Evolutionary conservation across 2,888 invertebrate genomes (phyloP), one percentile per base, ranked within the genome.

Genomic region (Timandra comae): DNA sequence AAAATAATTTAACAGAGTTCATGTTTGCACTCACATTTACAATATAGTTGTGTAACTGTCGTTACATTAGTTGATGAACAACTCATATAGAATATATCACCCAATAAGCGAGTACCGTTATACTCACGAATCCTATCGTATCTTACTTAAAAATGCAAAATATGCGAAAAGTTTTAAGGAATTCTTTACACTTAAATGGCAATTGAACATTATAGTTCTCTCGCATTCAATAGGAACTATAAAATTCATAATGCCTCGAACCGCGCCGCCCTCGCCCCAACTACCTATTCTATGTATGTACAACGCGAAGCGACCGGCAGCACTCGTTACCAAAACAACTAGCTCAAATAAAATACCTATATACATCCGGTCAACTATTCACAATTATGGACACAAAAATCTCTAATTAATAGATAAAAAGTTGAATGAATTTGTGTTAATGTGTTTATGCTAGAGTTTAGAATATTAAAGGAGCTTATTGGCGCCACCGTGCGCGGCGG

Each of bases 1-100:
- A 86, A 86, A 86, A 86, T 86, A 86, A 86, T 86, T 86, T 86
- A 86, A 86, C 82, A 78, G 79, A 80, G 79, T 85, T 78, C 82
- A 80, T 80, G 79, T 84, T 84, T 81, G 81, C 82, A 82, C 81
- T 84, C 80, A 81, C 79, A 86, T 84, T 80, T 85, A 84, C 78
- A 84, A 78, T 82, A 81, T 78, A 81, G 67, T 73, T 73, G 63
- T 65, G 81, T 79, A 78, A 84, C 81, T 61, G 69, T 61, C 67
- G 77, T 78, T 78, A 77, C 78, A 70, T 72, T 67, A 72, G 72
- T 76, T 70, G 72, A 72, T 68, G 73, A 76, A 77, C 76, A 80
- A 78, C 70, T 72, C 79, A 73, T 79, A 78, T 80, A 81, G 74
- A 77, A 79, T 82, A 81, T 85, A 85, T 84, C 84, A 85, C 85